These are phyloP conservation scores for Panzeria rudis DNA, from an alignment of 2,888 invertebrate species.

Conservation along the genomic window DNA sequence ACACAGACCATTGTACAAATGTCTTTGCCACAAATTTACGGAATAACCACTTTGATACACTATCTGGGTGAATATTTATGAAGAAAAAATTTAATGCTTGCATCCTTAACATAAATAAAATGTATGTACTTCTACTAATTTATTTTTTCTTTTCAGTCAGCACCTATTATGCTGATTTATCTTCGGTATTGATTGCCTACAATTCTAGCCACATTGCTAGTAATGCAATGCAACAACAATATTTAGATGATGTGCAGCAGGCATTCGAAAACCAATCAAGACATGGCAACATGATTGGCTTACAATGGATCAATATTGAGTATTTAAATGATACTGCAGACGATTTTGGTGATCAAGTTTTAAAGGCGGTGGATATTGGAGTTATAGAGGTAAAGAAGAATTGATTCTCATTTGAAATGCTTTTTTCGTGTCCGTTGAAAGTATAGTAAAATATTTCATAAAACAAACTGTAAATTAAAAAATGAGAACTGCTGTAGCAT, in stretches of 20 bases:
- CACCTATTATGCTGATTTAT: slow-evolving; percentile 78
- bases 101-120: background rate
- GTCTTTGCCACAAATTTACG: slow-evolving; percentile 29
- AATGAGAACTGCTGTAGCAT: too few species aligned
- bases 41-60: slow-evolving; percentile 51
- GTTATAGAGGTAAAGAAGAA: slow-evolving; percentile 76
- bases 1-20: slow-evolving; percentile 21
- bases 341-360: slow-evolving; percentile 75
- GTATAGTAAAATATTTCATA: too few species aligned
- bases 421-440: too few species aligned
- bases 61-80: slow-evolving; percentile 58
- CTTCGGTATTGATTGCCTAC: slow-evolving; percentile 79
- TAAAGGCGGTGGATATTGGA: slow-evolving; percentile 78
- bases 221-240: slow-evolving; percentile 74
- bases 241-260: slow-evolving; percentile 77
- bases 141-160: slow-evolving; percentile 74
- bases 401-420: too few species aligned
- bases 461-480: too few species aligned
- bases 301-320: slow-evolving; percentile 81
- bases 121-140: background rate
- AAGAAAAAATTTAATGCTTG: slow-evolving; percentile 15
- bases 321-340: slow-evolving; percentile 67
- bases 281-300: slow-evolving; percentile 70
- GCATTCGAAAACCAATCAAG: slow-evolving; percentile 74
- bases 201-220: slow-evolving; percentile 68